phyloP scores from a whole-genome alignment of 1,140 invertebrate genomes.

The Limonius californicus region DNA sequence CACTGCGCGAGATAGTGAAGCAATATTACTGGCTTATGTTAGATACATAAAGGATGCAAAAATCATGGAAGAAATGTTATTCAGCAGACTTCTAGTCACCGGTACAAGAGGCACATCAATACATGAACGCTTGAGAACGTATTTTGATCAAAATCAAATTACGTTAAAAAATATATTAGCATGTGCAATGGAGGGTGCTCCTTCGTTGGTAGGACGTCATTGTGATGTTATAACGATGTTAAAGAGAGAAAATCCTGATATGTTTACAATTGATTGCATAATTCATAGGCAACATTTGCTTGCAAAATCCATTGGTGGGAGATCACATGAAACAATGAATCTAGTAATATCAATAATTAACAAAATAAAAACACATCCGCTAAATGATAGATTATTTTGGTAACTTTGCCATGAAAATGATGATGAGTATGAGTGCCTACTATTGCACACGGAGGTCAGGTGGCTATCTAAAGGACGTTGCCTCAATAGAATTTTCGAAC shows the following conservation, averaged over 20 bases:
- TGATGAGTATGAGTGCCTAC: too few species aligned
- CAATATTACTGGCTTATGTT: background rate
- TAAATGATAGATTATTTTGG: too few species aligned
- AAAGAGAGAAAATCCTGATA: background rate
- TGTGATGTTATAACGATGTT: conserved; percentile 19
- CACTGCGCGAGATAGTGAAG: too few species aligned
- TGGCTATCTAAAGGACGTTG: too few species aligned
- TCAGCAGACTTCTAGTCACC: background rate
- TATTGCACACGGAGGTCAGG: too few species aligned
- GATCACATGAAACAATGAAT: too few species aligned
- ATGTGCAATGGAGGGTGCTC: conserved; percentile 18
- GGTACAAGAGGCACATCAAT: too few species aligned
- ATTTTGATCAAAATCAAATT: background rate
- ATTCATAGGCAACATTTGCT: background rate
- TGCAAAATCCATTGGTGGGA: background rate
- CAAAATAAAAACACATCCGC: too few species aligned
- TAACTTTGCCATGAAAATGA: too few species aligned
- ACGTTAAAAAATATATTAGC: background rate
- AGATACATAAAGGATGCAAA: too few species aligned
- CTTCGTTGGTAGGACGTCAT: conserved; percentile 18
- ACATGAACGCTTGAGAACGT: background rate
- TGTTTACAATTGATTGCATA: background rate
- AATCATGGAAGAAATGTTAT: background rate
- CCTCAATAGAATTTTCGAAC: too few species aligned
- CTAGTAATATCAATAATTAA: too few species aligned